Conservation (phyloP, 37 sponge, comb jelly and placozoan species). For the Crambe crambe region DNA sequence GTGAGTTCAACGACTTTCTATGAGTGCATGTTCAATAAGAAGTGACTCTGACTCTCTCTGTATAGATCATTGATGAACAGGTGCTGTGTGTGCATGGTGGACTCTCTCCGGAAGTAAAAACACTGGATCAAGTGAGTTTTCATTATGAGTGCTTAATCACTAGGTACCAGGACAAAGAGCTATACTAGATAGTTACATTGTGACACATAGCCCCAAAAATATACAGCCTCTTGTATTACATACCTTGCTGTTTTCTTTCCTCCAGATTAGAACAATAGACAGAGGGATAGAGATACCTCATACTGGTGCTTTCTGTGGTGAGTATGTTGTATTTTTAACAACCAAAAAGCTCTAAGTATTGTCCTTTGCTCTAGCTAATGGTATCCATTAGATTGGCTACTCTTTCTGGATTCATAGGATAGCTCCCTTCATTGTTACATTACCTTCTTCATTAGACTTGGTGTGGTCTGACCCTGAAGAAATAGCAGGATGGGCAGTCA, state of each 20-base stretch:
- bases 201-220: too few species aligned
- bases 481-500: conserved; percentile 97
- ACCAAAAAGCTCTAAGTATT: too few species aligned
- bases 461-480: conserved; percentile 99
- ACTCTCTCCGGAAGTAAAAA: conserved; percentile 97
- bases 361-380: too few species aligned
- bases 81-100: conserved; percentile 99
- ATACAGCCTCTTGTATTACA: too few species aligned
- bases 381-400: conserved; percentile 12
- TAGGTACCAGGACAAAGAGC: too few species aligned
- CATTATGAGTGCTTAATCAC: background rate
- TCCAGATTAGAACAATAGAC: conserved; percentile 91
- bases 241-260: too few species aligned
- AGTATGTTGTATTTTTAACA: background rate
- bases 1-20: conserved; percentile 81
- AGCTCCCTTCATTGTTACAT: too few species aligned
- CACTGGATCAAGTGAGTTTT: conserved; percentile 90
- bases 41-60: background rate
- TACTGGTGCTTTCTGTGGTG: conserved; percentile 97
- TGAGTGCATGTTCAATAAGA: too few species aligned
- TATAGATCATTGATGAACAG: conserved; percentile 95
- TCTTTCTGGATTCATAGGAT: background rate
- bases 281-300: conserved; percentile 97
- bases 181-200: too few species aligned
- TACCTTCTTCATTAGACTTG: conserved; percentile 55